These are phyloP conservation scores for Tetropium fuscum DNA, from an alignment of 2,888 invertebrate genomes.

Conservation along the genomic window DNA sequence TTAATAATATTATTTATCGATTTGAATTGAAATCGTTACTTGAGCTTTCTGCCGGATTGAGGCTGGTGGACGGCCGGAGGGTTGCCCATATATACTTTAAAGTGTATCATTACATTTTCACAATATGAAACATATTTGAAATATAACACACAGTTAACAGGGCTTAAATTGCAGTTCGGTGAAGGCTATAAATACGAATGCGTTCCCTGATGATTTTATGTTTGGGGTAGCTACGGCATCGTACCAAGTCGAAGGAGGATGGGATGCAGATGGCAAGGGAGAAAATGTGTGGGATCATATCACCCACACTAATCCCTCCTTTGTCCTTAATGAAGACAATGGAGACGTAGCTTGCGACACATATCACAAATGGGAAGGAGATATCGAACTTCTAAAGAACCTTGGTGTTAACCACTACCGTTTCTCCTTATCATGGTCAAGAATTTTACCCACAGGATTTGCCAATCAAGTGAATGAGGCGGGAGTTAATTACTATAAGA, in stretches of 20 bases:
- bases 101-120: too few relatives aligned
- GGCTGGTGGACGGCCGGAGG: too few relatives aligned
- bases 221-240: not conserved
- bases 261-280: not conserved
- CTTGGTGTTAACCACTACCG: slow-evolving; percentile 3
- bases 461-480: slow-evolving; percentile 15
- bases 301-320: not conserved
- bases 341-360: not conserved
- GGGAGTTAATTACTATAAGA: slow-evolving; percentile 25
- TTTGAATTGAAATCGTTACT: too few relatives aligned
- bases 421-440: not conserved
- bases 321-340: not conserved
- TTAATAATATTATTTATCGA: too few relatives aligned
- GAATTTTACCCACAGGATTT: slow-evolving; percentile 18
- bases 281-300: not conserved
- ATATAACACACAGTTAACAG: too few relatives aligned
- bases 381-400: not conserved
- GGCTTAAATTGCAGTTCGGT: too few relatives aligned
- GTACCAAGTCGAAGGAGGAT: slow-evolving; percentile 1
- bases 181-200: not conserved
- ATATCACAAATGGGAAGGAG: not conserved
- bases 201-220: not conserved
- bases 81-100: too few relatives aligned
- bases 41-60: too few relatives aligned
- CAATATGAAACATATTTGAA: too few relatives aligned